Base-by-base conservation (phyloP, 2,797 vertebrate genomes). In the Spondyliosoma cantharus region DNA sequence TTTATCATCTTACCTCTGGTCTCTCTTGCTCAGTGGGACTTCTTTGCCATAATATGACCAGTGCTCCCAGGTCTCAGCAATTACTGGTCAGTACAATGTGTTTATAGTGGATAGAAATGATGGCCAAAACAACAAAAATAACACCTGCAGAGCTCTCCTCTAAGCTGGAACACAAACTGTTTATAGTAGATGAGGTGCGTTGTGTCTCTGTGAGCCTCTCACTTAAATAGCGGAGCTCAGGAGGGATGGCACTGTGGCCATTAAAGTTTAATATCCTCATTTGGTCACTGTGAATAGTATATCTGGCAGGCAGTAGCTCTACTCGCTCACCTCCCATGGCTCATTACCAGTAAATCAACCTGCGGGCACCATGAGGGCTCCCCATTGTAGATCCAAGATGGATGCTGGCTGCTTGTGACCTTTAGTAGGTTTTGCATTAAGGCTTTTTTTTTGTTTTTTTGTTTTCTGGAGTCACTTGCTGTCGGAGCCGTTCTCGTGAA, bases 201-300 rank as follows among this genome's bases (percentile, higher is more conserved):
- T 53, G 43, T 71, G 45, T 72, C 58, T 80, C 53, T 71, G 49
- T 37, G 48, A 70, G 43, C 66, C 65, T 25, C 69, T 84, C 42
- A 64, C 72, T 62, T 80, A 80, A 78, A 84, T 37, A 71, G 72
- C 71, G 83, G 66, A 78, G 54, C 67, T 72, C 69, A 80, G 77
- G 80, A 74, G 63, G 49, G 87, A 81, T 77, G 46, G 66, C 78
- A 64, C 57, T 50, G 43, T 46, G 42, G 68, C 83, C 71, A 86
- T 90, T 92, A 89, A 89, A 88, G 81, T 86, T 85, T 87, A 82
- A 91, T 82, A 58, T 64, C 61, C 80, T 88, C 83, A 81, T 93
- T 91, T 91, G 76, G 79, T 91, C 81, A 63, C 57, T 77, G 84
- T 82, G 76, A 88, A 76, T 78, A 71, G 86, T 83, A 42, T 72